Percentiles rank a stretch among this genome's conserved stretches.
These are phyloP conservation scores for Erannis defoliaria DNA, from an alignment of 2,888 invertebrate genomes.

Conservation along the genomic window DNA sequence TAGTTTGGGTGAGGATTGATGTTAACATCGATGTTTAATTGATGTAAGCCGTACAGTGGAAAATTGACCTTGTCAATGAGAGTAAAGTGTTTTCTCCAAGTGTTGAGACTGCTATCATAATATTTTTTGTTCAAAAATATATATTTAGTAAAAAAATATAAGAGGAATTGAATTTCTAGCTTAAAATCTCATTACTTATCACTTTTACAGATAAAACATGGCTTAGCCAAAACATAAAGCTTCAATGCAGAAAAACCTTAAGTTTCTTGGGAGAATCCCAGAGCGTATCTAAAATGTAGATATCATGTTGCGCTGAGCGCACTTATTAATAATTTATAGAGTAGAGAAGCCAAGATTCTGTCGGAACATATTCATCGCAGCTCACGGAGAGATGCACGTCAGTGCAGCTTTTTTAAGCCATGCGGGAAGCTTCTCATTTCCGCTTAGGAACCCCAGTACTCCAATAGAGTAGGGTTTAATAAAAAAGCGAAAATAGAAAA, in stretches of 20 bases:
- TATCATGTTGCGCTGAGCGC: background rate
- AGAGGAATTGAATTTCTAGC: too few relatives aligned
- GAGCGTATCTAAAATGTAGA: background rate
- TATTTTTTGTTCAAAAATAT: too few relatives aligned
- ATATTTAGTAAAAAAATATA: too few relatives aligned
- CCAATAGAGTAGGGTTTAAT: background rate
- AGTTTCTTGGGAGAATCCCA: background rate
- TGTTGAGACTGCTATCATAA: conserved; percentile 1
- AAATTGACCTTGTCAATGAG: conserved; percentile 3
- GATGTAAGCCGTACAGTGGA: conserved; percentile 3
- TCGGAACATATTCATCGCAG: background rate
- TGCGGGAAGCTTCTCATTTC: background rate
- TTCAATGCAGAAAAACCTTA: background rate
- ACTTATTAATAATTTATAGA: conserved; percentile 1
- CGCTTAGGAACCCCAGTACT: conserved; percentile 5
- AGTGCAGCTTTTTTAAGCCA: conserved; percentile 12
- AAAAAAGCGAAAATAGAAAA: background rate
- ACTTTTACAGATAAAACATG: too few relatives aligned
- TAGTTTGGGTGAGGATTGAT: conserved; percentile 9
- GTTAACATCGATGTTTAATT: background rate
- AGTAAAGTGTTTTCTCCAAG: background rate
- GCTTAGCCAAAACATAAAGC: too few relatives aligned
- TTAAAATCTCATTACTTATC: too few relatives aligned
- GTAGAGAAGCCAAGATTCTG: conserved; percentile 4
- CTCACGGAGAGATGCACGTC: background rate